Evolutionary conservation across 64 coral and sea anemone genomes (phyloP).

Genomic region (Pocillopora damicornis): DNA sequence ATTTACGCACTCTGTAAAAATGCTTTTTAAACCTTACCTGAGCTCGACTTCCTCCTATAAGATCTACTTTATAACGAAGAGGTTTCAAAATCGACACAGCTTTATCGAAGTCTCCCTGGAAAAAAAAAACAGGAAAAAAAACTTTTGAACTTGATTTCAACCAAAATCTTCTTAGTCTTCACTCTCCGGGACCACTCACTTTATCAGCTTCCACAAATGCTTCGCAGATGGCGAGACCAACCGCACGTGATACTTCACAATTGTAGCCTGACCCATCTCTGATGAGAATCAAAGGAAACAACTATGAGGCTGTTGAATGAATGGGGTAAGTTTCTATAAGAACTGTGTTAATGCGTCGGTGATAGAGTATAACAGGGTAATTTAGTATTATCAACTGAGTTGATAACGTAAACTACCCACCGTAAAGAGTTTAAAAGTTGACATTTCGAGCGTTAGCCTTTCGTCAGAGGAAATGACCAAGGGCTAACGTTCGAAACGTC

Average conservation of each 20-base stretch:
- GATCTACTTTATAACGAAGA: conserved; percentile 52
- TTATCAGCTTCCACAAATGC: conserved; percentile 80
- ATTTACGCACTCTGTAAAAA: no score
- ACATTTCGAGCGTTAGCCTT: no score
- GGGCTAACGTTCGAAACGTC: no score
- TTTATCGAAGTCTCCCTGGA: conserved; percentile 58
- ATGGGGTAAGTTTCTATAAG: no score
- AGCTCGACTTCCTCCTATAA: conserved; percentile 60
- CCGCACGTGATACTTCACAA: conserved; percentile 47
- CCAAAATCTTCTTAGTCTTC: background rate
- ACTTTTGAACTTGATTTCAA: background rate
- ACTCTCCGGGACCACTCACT: background rate
- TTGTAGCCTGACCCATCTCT: conserved; percentile 55
- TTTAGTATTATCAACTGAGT: no score
- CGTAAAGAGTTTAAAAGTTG: no score
- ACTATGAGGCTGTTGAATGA: no score
- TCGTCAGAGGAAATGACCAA: no score
- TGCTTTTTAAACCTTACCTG: conserved; percentile 22
- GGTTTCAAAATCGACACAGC: conserved; percentile 74
- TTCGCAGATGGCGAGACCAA: conserved; percentile 68
- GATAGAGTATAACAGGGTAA: no score
- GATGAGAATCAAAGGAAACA: background rate
- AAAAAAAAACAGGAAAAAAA: no score
- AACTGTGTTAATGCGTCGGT: no score
- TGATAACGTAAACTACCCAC: no score